Percentiles rank a stretch among this genome's conserved stretches.
Evolutionary conservation across 2,113 vertebrate genomes (phyloP).

Genomic region (Dromas ardeola): DNA sequence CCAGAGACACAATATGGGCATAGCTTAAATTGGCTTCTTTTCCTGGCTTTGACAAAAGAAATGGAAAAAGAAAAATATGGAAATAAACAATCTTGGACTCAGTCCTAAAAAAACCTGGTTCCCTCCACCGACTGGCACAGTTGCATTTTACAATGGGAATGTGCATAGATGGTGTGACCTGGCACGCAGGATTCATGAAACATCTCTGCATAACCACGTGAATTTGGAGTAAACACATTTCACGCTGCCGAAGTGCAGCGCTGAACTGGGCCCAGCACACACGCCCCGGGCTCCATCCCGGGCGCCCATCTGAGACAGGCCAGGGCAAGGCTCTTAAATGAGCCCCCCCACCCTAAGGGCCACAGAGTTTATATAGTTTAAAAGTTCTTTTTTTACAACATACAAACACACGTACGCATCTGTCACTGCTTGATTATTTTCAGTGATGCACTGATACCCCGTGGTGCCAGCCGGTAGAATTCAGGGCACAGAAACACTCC

Average conservation of each 20-base stretch:
- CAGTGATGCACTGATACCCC: background rate
- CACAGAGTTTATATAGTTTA: background rate
- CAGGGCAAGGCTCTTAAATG: background rate
- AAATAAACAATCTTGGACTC: background rate
- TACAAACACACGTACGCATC: rapidly evolving
- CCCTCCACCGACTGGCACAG: background rate
- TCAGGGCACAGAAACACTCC: background rate
- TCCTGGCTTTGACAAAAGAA: slow-evolving; percentile 17
- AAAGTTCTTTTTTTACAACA: background rate
- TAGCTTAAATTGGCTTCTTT: slow-evolving; percentile 10
- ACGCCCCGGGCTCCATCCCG: background rate
- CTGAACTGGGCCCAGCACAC: background rate
- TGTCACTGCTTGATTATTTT: background rate
- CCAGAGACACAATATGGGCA: slow-evolving; percentile 9
- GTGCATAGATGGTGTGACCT: background rate
- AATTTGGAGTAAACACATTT: background rate
- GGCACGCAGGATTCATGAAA: background rate
- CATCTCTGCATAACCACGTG: background rate
- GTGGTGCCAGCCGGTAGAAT: background rate
- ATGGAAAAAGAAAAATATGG: background rate
- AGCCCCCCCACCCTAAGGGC: background rate
- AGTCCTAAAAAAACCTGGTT: background rate
- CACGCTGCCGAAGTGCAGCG: background rate
- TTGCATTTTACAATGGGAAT: background rate
- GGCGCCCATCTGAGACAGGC: background rate